Conservation (phyloP, 1,140 invertebrate genomes). For the Goniozus legneri region DNA sequence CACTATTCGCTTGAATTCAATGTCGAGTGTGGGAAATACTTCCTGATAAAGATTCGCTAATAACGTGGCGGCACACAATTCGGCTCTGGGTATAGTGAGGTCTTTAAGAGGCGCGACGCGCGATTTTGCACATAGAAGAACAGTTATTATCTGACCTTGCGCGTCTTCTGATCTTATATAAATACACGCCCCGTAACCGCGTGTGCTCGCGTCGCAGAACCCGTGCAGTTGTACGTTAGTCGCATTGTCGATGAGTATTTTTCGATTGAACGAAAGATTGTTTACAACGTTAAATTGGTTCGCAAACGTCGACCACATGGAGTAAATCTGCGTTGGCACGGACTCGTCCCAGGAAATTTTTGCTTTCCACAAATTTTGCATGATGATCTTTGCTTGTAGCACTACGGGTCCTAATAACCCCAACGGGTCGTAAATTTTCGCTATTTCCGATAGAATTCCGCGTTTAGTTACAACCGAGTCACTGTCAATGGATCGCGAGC, state of each 20-base stretch:
- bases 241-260: neutral
- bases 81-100: neutral
- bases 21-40: slow-evolving; percentile 16
- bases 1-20: neutral
- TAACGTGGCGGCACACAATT: neutral
- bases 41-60: neutral
- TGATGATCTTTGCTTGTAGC: neutral
- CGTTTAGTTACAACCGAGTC: neutral
- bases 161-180: neutral
- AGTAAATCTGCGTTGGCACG: neutral
- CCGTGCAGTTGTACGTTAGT: neutral
- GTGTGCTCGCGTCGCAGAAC: neutral
- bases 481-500: neutral
- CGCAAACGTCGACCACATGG: neutral
- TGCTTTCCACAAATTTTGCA: neutral
- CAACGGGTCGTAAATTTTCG: slow-evolving; percentile 4
- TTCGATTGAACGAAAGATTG: neutral
- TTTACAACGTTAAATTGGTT: neutral
- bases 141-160: accelerated
- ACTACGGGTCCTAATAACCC: slow-evolving; percentile 1
- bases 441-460: neutral
- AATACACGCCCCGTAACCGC: neutral
- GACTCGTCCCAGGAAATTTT: slow-evolving; percentile 1
- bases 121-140: neutral
- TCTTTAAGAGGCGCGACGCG: neutral